Conservation (phyloP, 2,888 invertebrate species). For the Tipula lateralis region DNA sequence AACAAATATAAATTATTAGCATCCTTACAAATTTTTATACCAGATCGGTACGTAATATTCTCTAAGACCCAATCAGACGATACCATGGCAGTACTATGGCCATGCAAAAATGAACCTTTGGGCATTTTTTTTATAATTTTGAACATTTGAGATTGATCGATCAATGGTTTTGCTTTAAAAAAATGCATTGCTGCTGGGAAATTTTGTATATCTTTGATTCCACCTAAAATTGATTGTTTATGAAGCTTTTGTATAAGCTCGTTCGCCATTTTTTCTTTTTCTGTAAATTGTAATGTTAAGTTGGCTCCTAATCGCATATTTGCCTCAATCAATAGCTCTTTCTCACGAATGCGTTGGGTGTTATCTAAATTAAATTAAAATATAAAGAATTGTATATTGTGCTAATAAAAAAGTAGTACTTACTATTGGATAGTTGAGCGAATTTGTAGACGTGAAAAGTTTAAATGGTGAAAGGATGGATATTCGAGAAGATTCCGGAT, state of each 20-base stretch:
- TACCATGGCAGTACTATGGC: constrained; percentile 52
- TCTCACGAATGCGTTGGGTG: background rate
- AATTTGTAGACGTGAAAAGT: too few species aligned
- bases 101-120: constrained; percentile 54
- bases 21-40: constrained; percentile 42
- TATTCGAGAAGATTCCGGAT: too few species aligned
- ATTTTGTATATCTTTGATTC: constrained; percentile 39
- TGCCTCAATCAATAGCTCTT: background rate
- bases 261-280: background rate
- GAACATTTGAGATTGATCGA: constrained; percentile 55
- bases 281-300: background rate
- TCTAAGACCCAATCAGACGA: constrained; percentile 52
- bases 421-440: too few species aligned
- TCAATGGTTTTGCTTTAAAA: constrained; percentile 50
- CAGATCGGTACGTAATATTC: constrained; percentile 52
- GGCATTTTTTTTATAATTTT: constrained; percentile 55
- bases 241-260: background rate
- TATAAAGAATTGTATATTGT: too few species aligned
- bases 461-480: too few species aligned
- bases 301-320: background rate
- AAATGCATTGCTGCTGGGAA: constrained; percentile 56
- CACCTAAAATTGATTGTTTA: constrained; percentile 30
- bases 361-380: background rate
- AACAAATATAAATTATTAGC: constrained; percentile 36
- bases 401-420: too few species aligned